Evolutionary conservation across 2,888 invertebrate species (phyloP).

Genomic region (Phalangium opilio): DNA sequence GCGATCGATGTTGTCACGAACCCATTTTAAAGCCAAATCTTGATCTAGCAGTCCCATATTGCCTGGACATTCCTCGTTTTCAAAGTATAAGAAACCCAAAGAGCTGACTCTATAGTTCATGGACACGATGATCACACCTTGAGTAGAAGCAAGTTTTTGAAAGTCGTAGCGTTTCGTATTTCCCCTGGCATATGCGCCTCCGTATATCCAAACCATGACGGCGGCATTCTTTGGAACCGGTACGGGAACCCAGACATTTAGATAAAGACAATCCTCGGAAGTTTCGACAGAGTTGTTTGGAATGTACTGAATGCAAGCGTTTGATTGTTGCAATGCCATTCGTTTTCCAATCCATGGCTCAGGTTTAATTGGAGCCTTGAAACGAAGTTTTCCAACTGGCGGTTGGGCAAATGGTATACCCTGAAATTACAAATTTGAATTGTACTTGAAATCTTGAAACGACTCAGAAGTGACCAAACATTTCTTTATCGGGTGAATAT

Average conservation of each 20-base stretch:
- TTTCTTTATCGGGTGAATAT: too few relatives aligned
- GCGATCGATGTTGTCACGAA: constrained; percentile 7
- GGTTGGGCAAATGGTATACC: constrained; percentile 34
- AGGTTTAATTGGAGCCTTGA: constrained; percentile 10
- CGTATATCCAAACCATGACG: constrained; percentile 15
- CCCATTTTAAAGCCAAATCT: constrained; percentile 11
- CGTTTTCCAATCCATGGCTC: constrained; percentile 10
- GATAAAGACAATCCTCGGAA: constrained; percentile 17
- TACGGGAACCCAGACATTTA: constrained; percentile 18
- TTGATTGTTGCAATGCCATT: constrained; percentile 6
- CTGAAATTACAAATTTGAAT: too few relatives aligned
- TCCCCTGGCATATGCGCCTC: constrained; percentile 11
- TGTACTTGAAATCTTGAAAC: too few relatives aligned
- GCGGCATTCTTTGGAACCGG: constrained; percentile 3
- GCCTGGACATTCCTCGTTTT: constrained; percentile 10
- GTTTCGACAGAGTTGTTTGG: constrained; percentile 5
- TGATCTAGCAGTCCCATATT: constrained; percentile 17
- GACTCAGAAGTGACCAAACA: too few relatives aligned
- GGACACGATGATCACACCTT: constrained; percentile 12
- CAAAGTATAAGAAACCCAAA: constrained; percentile 13
- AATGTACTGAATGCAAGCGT: constrained; percentile 12
- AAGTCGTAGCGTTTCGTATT: constrained; percentile 9
- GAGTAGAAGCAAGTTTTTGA: constrained; percentile 3
- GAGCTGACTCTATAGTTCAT: constrained; percentile 15
- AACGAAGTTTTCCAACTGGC: constrained; percentile 27